phyloP scores from a whole-genome alignment of 2,797 vertebrate species.

The Serranus cabrilla region DNA sequence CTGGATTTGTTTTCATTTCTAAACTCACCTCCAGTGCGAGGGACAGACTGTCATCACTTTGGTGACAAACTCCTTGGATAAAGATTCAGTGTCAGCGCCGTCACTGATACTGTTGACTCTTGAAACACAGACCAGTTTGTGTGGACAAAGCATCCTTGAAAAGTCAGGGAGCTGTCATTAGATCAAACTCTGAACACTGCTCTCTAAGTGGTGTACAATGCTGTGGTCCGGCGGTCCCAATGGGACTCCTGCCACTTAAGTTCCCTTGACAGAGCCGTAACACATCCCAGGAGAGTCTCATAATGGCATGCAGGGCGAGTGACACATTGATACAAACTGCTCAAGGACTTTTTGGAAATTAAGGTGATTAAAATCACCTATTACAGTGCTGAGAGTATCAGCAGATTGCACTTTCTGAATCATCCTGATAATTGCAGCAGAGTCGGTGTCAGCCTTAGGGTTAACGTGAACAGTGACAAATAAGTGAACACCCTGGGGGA shows the following conservation, averaged over 20 bases:
- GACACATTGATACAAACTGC: conserved; percentile 43
- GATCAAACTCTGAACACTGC: conserved; percentile 16
- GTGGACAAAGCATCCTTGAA: conserved; percentile 23
- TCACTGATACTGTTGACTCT: neutral
- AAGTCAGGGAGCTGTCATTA: conserved; percentile 17
- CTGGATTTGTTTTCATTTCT: conserved; percentile 8
- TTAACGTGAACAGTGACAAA: conserved; percentile 60
- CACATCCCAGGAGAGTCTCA: conserved; percentile 35
- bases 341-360: conserved; percentile 67
- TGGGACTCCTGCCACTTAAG: conserved; percentile 32
- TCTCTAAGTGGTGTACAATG: conserved; percentile 14
- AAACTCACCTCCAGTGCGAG: conserved; percentile 8
- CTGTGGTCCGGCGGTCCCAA: neutral
- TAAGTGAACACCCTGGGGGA: conserved; percentile 37
- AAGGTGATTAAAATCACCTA: conserved; percentile 68
- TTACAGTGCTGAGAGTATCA: conserved; percentile 47
- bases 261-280: conserved; percentile 42
- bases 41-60: conserved; percentile 15
- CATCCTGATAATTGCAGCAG: conserved; percentile 64
- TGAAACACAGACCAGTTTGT: conserved; percentile 15
- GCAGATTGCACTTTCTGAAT: conserved; percentile 66
- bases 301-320: conserved; percentile 15
- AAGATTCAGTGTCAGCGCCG: neutral
- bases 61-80: conserved; percentile 35
- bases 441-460: conserved; percentile 54